Evolutionary conservation across 2,888 invertebrate species (phyloP).

Genomic region (Calameuta pallipes): DNA sequence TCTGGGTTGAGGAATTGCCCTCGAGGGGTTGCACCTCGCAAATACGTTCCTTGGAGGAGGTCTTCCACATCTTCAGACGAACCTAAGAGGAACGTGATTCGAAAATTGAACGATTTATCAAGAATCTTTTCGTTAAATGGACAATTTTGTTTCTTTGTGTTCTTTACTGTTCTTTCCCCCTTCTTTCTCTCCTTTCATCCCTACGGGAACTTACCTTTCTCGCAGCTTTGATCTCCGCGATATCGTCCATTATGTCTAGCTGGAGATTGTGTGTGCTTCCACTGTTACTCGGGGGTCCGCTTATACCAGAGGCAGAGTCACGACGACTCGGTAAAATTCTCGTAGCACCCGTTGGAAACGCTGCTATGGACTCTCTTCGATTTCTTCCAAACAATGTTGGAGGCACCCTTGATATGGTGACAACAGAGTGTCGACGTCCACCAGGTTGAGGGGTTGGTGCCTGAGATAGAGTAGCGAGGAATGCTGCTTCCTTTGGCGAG

Average conservation of each 20-base stretch:
- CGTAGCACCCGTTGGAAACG: constrained; percentile 73
- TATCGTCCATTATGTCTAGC: constrained; percentile 90
- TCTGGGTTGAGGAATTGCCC: constrained; percentile 69
- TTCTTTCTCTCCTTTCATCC: neutral
- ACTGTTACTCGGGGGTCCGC: constrained; percentile 80
- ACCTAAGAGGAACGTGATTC: constrained; percentile 65
- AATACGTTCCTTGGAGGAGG: constrained; percentile 76
- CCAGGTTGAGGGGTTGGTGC: constrained; percentile 79
- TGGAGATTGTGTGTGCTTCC: constrained; percentile 87
- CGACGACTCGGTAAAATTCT: constrained; percentile 67
- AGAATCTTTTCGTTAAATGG: neutral
- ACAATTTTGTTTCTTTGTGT: constrained; percentile 2
- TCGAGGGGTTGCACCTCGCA: constrained; percentile 86
- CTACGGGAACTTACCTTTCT: constrained; percentile 69
- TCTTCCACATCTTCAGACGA: constrained; percentile 87
- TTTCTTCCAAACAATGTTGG: constrained; percentile 80
- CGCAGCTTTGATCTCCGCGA: constrained; percentile 76
- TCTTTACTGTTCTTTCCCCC: neutral
- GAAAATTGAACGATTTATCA: constrained; percentile 8
- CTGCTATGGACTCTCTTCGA: constrained; percentile 85
- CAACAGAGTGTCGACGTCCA: constrained; percentile 86
- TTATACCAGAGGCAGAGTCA: constrained; percentile 66
- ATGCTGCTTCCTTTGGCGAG: constrained; percentile 83
- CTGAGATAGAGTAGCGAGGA: constrained; percentile 83
- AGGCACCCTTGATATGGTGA: constrained; percentile 86